These are phyloP conservation scores for Lepus townsendii DNA, from an alignment of 2,797 vertebrate genomes.

Conservation along the genomic window DNA sequence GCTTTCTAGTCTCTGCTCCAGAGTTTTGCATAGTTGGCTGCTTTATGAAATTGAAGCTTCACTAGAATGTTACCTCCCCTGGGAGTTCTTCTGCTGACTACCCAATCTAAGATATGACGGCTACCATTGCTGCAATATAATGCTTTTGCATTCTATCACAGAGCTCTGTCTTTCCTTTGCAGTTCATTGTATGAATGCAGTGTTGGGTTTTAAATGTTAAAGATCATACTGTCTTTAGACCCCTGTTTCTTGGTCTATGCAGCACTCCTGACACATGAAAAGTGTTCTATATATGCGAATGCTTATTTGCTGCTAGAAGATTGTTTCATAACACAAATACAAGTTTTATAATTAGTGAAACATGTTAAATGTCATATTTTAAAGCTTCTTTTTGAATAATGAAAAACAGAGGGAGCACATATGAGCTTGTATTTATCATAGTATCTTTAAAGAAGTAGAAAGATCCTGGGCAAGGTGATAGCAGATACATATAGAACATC, in stretches of 20 bases:
- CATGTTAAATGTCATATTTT: not conserved
- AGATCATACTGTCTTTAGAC: not conserved
- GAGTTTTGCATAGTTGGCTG: not conserved
- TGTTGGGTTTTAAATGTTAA: not conserved
- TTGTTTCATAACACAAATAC: not conserved
- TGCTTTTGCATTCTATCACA: not conserved
- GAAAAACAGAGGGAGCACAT: not conserved
- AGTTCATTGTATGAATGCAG: not conserved
- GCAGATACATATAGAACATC: not conserved
- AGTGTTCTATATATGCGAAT: not conserved
- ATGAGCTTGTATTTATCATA: not conserved
- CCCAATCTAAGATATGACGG: not conserved
- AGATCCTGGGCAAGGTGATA: not conserved
- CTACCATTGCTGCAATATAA: not conserved
- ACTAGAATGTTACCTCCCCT: not conserved
- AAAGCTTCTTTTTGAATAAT: not conserved
- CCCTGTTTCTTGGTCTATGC: not conserved
- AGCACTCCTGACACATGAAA: not conserved
- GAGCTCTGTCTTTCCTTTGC: not conserved
- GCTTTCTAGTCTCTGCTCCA: not conserved
- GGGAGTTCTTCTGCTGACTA: not conserved
- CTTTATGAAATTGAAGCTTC: not conserved
- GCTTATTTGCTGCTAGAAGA: not conserved
- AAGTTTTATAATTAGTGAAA: not conserved
- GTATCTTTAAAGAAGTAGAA: slow-evolving; percentile 14